Evolutionary conservation across 2,888 invertebrate species (phyloP), one percentile per base, ranked within the genome.

Genomic region (Latheticus oryzae): DNA sequence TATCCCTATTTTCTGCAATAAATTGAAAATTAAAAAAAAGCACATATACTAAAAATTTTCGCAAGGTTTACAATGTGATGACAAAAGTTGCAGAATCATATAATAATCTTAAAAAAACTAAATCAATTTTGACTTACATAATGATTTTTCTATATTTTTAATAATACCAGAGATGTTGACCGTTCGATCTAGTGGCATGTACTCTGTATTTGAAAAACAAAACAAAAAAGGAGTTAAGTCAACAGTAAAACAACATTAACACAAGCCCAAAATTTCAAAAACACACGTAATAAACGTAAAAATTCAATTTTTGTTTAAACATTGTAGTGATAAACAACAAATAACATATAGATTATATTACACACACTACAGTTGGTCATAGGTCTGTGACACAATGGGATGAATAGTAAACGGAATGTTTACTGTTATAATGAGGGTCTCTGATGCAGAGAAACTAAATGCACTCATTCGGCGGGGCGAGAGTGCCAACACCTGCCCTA

Each of bases 401-500:
- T 55, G 45, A 42, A 55, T 60, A 65, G 65, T 66, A 67, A 68
- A 68, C 69, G 66, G 69, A 69, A 69, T 67, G 69, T 67, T 66
- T 64, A 65, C 66, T 56, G 16, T 26, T 21, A 13, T 47, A 47
- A 55, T 38, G 30, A 38, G 53, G 52, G 66, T 73, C 75, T 75
- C 75, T 75, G 75, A 75, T 75, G 71, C 75, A 75, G 75, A 75
- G 74, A 73, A 73, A 71, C 70, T 62, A 65, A 52, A 62, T 56
- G 76, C 76, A 76, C 76, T 76, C 76, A 75, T 67, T 76, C 76
- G 72, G 68, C 73, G 48, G 63, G 66, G 64, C 69, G 72, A 60
- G 74, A 75, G 74, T 78, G 77, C 76, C 77, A 75, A 76, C 78
- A 78, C 77, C 78, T 82, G 65, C 76, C 78, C 91, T 91, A 95